Evolutionary conservation across 2,888 invertebrate species (phyloP), one percentile per base, ranked within the genome.

Genomic region (Harpalus rubripes): DNA sequence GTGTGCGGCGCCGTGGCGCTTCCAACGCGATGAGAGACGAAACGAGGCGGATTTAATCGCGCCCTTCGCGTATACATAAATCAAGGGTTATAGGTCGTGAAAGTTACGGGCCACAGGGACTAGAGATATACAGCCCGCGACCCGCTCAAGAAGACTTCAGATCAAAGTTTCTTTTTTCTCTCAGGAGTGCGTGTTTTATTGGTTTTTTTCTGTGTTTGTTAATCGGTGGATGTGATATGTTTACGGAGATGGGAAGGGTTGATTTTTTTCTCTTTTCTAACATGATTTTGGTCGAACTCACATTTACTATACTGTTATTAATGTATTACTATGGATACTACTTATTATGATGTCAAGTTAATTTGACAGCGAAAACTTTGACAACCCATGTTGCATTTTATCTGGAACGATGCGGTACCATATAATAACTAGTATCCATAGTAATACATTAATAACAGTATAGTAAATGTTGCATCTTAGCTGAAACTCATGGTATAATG

Each of bases 61-160:
- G 52, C 72, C 72, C 72, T 74, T 74, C 72, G 72, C 72, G 72
- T 74, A 74, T 52, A 74, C 72, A 74, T 74, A 74, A 74, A 74
- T 74, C 72, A 74, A 52, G n/a, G 72, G 72, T 74, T 74, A 74
- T 74, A 74, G 72, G 72, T 74, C 72, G 72, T 74, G 72, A 74
- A 74, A 74, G 72, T 74, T 74, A 52, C 26, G 44, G 16, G 72
- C 41, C 72, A 44, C 44, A 8, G 72, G 44, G 72, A 74, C 44
- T 10, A 16, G 7, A 74, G 72, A 74, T 74, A 74, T 74, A 74
- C 72, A 41, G 41, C 41, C 72, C 44, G 15, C 10, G 7, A 52
- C 44, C 44, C 44, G 44, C 44, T 32, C 44, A 52, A 10, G 44
- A 52, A 8, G 12, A 52, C 44, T 12, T 12, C 44, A 52, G 12